Percentiles rank a stretch among this genome's conserved stretches.
phyloP scores from a whole-genome alignment of 2,113 vertebrate species.

The Vidua chalybeata region DNA sequence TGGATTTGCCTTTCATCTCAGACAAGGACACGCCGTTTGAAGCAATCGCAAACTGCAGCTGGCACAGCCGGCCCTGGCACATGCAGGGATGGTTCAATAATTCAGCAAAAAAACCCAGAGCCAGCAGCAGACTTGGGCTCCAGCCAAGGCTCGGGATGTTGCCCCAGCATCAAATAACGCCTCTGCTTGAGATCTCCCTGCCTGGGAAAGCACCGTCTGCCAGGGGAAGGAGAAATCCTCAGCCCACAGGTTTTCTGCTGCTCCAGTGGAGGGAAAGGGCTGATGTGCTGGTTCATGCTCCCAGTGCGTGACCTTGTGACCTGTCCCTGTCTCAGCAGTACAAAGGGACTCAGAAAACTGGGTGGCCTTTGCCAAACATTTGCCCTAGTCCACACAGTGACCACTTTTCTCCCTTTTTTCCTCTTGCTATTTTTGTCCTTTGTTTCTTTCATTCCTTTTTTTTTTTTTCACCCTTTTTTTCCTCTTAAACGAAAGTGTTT shows the following conservation, averaged over 20 bases:
- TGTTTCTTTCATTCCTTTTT: rapidly evolving
- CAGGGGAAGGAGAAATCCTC: not conserved
- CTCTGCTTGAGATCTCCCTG: not conserved
- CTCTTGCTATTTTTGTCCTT: not conserved
- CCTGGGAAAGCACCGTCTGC: not conserved
- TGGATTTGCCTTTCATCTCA: not conserved
- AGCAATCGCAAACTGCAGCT: not conserved
- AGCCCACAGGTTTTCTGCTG: not conserved
- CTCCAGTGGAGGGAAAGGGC: not conserved
- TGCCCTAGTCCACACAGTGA: not conserved
- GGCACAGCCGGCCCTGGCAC: not conserved
- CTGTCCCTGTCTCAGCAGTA: not conserved
- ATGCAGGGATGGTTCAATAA: not conserved
- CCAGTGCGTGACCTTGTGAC: not conserved
- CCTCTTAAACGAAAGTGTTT: conserved; percentile 3
- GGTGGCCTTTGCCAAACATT: not conserved
- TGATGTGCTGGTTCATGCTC: not conserved
- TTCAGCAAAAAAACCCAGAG: not conserved
- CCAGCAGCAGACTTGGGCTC: not conserved
- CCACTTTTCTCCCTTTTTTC: rapidly evolving
- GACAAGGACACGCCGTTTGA: not conserved
- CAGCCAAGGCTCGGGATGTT: not conserved
- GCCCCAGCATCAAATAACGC: not conserved
- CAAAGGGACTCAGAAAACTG: not conserved
- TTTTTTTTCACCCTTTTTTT: too few relatives aligned